A percentile compares a stretch with the other conserved stretches of the same genome.
phyloP scores from a whole-genome alignment of 2,888 invertebrate genomes.

The Desoria tigrina region DNA sequence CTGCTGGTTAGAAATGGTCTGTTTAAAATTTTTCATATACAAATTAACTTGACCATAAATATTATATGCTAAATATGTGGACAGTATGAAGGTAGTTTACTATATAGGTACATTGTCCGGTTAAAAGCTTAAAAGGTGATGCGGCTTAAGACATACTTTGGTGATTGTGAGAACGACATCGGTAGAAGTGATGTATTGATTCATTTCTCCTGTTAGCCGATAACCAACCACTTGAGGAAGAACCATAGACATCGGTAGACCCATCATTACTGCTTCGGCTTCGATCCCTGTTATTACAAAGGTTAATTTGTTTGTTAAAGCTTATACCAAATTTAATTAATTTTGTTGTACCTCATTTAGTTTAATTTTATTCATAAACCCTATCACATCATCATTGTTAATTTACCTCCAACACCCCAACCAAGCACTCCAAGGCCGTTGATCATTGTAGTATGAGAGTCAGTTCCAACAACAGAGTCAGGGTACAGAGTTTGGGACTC shows the following conservation, averaged over 20 bases:
- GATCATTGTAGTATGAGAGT: conserved; percentile 99
- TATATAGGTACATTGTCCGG: too few relatives aligned
- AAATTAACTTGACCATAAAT: too few relatives aligned
- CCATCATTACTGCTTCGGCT: conserved; percentile 98
- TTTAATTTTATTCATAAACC: background rate
- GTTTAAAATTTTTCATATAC: background rate
- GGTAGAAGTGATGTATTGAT: conserved; percentile 86
- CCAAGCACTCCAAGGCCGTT: conserved; percentile 95
- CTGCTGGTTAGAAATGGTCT: background rate
- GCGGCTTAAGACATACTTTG: conserved; percentile 79
- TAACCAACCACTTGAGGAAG: conserved; percentile 95
- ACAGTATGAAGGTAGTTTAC: too few relatives aligned
- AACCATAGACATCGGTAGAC: conserved; percentile 97
- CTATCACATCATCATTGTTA: background rate
- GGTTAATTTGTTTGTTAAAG: too few relatives aligned
- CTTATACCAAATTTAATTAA: background rate
- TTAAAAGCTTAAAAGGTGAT: too few relatives aligned
- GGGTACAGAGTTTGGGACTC: conserved; percentile 69
- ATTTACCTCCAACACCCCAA: conserved; percentile 85
- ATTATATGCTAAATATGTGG: too few relatives aligned
- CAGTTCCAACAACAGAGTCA: conserved; percentile 93
- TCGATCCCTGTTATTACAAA: conserved; percentile 79
- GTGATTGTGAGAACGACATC: conserved; percentile 97
- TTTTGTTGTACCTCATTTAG: background rate
- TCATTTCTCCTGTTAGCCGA: conserved; percentile 76